Base-by-base conservation (phyloP, 2,113 vertebrate genomes). In the Irena cyanogastra region DNA sequence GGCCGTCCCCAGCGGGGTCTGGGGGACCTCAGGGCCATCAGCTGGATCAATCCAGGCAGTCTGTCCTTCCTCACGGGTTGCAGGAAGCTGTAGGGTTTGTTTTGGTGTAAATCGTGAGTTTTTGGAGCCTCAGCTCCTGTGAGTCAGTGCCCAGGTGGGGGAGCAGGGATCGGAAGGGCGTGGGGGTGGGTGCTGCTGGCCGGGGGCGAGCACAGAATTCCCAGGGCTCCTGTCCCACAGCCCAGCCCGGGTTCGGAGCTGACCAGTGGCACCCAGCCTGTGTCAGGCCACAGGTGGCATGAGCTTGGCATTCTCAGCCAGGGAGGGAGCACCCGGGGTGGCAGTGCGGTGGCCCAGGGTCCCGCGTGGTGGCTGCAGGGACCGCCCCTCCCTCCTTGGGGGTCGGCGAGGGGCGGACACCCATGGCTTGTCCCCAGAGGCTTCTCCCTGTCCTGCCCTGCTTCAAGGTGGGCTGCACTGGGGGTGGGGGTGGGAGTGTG, bases 161-260 rank as follows among this genome's bases (percentile, higher is more conserved):
- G 19, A 22, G 17, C 16, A 0, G n/a, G 22, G 16, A 5, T 16
- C 1, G 2, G 35, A 13, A 21, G 17, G 37, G 13, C 13, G 20
- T 7, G 14, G 33, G 1, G 47, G 16, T 26, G 64, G 54, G 37
- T 39, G 83, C 92, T 60, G 76, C 39, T 65, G 70, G 11, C 31
- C 30, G 83, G 4, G 45, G 35, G 5, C 4, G 24, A 26, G 18
- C 4, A 9, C 4, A 2, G 42, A 54, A 35, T 7, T 47, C 56
- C 26, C 1, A 0, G 16, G 9, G 44, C 20, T 75, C 64, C 60
- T 3, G 1, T 16, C 47, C 65, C 21, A 3, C 11, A 21, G 91
- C 42, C 26, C 1, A 2, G 0, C 9, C 8, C 0, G 0, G 13
- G 7, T 4, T 7, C 1, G 5, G 39, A 85, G 66, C 71, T 8